Percentiles rank a stretch among this genome's conserved stretches.
Conservation (phyloP, 2,113 vertebrate genomes). For the Monarcha castaneiventris region DNA sequence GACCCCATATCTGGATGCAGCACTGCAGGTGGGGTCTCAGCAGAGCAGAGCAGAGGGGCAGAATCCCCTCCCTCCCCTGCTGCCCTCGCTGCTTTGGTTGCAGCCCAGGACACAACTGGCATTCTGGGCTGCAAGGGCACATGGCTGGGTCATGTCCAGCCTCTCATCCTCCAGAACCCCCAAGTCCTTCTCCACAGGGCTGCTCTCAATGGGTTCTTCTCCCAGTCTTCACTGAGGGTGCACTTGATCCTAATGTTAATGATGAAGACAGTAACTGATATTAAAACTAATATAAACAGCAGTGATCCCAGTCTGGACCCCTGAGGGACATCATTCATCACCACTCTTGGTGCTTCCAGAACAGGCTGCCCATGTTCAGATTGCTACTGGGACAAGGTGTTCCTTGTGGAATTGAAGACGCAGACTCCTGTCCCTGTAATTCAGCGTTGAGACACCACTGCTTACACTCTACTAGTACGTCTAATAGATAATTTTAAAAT, state of each 20-base stretch:
- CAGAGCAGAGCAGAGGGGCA: not conserved
- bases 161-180: not conserved
- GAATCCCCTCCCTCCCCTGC: not conserved
- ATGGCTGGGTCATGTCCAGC: not conserved
- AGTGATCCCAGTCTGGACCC: accelerated
- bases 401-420: not conserved
- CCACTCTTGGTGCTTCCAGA: not conserved
- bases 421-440: not conserved
- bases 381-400: not conserved
- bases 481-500: not conserved
- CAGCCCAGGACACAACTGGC: accelerated
- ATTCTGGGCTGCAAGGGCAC: accelerated
- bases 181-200: accelerated
- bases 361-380: not conserved
- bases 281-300: not conserved
- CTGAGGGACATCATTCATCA: not conserved
- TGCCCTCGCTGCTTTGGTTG: accelerated
- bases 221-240: not conserved
- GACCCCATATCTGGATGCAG: accelerated
- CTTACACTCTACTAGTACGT: not conserved
- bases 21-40: not conserved
- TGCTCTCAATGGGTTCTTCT: not conserved
- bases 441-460: not conserved
- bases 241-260: accelerated
- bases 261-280: not conserved